Conservation (phyloP, 92 coral and sea anemone species). For the Diadumene lineata region DNA sequence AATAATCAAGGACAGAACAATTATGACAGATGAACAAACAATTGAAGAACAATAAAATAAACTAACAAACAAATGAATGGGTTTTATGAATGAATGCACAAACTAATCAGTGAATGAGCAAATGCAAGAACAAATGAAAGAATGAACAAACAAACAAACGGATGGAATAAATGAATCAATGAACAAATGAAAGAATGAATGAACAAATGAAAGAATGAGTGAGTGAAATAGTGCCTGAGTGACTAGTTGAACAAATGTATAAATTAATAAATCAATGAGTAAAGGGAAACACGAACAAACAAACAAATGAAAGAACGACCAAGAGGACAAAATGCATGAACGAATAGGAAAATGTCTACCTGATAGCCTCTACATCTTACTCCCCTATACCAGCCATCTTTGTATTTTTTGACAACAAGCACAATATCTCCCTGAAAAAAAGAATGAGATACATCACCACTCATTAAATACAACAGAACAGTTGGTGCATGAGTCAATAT, state of each 20-base stretch:
- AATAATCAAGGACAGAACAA: too few species aligned
- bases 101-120: too few species aligned
- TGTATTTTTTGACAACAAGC: constrained; percentile 81
- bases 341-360: too few species aligned
- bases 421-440: constrained; percentile 81
- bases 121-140: too few species aligned
- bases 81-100: too few species aligned
- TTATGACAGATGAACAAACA: too few species aligned
- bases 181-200: not conserved
- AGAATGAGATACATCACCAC: not conserved
- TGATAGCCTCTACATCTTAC: constrained; percentile 87
- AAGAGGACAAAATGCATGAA: too few species aligned
- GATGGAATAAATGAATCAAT: constrained; percentile 2
- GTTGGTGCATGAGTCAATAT: not conserved
- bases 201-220: not conserved
- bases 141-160: too few species aligned
- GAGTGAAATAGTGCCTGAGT: not conserved
- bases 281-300: not conserved
- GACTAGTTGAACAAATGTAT: constrained; percentile 1
- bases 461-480: not conserved
- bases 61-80: too few species aligned
- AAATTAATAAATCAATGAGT: not conserved
- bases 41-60: too few species aligned
- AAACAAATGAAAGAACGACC: not conserved
- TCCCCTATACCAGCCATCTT: constrained; percentile 97